A percentile compares a stretch with the other conserved stretches of the same genome.
phyloP scores from a whole-genome alignment of 2,797 vertebrate genomes.

The Micromesistius poutassou region DNA sequence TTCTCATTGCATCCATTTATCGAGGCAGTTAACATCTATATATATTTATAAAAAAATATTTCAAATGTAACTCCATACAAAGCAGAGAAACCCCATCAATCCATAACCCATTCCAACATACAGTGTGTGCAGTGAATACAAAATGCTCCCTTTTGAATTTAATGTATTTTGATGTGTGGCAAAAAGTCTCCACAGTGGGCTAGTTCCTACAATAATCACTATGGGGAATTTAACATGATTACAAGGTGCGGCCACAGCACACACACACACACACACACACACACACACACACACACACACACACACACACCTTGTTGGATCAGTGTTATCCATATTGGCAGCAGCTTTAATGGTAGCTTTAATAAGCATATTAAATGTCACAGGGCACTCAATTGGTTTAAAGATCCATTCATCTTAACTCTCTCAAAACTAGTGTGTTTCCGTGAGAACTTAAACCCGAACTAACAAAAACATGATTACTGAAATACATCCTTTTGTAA shows the following conservation, averaged over 20 bases:
- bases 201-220: neutral
- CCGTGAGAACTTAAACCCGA: too few relatives aligned
- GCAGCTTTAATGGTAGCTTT: too few relatives aligned
- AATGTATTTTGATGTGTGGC: neutral
- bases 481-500: too few relatives aligned
- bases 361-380: too few relatives aligned
- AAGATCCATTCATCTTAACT: neutral
- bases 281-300: conserved; percentile 17
- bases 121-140: neutral
- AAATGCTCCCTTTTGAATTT: neutral
- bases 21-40: neutral
- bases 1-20: neutral
- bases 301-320: neutral
- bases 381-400: neutral
- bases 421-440: too few relatives aligned
- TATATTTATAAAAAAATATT: neutral
- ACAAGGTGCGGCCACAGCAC: neutral
- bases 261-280: neutral
- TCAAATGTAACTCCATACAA: neutral
- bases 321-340: too few relatives aligned
- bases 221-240: neutral
- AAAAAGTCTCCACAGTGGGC: neutral
- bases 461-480: too few relatives aligned
- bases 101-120: neutral
- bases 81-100: neutral